These are phyloP conservation scores for Gonioctena quinquepunctata DNA, from an alignment of 1,140 invertebrate genomes.

Conservation along the genomic window DNA sequence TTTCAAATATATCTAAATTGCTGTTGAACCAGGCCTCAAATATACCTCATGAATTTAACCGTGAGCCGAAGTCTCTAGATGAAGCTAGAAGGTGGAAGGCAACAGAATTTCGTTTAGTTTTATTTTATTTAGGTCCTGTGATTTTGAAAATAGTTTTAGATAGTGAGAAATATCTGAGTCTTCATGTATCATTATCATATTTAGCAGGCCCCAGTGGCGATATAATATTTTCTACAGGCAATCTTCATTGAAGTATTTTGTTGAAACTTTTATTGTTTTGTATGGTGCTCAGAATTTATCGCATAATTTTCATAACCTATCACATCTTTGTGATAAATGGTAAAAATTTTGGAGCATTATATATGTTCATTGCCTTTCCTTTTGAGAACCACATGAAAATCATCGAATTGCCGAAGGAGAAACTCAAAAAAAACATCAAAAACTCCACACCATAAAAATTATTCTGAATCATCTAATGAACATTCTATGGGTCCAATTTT, in stretches of 20 bases:
- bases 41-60: conserved; percentile 53
- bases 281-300: conserved; percentile 31
- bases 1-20: background rate
- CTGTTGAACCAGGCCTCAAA: background rate
- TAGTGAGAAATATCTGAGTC: conserved; percentile 45
- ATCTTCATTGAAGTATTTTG: conserved; percentile 26
- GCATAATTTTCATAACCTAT: conserved; percentile 40
- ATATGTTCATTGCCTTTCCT: conserved; percentile 17
- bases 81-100: conserved; percentile 57
- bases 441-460: background rate
- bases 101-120: conserved; percentile 57
- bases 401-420: background rate
- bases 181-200: conserved; percentile 43
- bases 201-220: background rate
- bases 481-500: background rate
- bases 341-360: conserved; percentile 3
- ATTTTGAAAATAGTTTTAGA: conserved; percentile 48
- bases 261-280: conserved; percentile 26
- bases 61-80: conserved; percentile 51
- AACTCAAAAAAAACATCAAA: background rate
- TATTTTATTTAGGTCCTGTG: conserved; percentile 58
- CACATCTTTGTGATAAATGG: conserved; percentile 21
- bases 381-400: conserved; percentile 20
- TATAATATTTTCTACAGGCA: conserved; percentile 23
- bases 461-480: background rate